Evolutionary conservation across 2,113 vertebrate genomes (phyloP).

Genomic region (Chaetura pelagica): DNA sequence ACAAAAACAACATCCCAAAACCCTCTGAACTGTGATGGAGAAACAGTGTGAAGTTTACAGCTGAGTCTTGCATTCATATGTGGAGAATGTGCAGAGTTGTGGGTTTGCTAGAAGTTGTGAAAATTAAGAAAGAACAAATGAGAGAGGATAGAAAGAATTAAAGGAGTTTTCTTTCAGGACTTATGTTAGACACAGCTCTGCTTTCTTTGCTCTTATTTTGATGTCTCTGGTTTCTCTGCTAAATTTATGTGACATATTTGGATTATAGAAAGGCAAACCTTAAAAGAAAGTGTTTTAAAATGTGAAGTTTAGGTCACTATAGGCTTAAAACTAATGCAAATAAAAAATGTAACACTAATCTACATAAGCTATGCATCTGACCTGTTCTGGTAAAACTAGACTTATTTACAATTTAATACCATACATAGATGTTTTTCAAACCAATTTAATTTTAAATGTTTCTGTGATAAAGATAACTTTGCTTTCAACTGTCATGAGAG

Average conservation of each 20-base stretch:
- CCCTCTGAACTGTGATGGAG: neutral
- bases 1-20: no score
- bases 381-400: slow-evolving; percentile 29
- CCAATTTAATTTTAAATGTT: slow-evolving; percentile 50
- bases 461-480: slow-evolving; percentile 26
- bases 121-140: neutral
- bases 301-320: neutral
- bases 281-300: neutral
- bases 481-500: slow-evolving; percentile 44
- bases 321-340: neutral
- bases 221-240: neutral
- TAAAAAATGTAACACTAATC: neutral
- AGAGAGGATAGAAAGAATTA: neutral
- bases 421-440: slow-evolving; percentile 17
- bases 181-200: neutral
- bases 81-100: neutral
- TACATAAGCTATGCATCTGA: slow-evolving; percentile 25
- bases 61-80: neutral
- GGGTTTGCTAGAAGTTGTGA: neutral
- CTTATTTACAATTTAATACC: slow-evolving; percentile 21
- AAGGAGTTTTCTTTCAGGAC: neutral
- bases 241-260: neutral
- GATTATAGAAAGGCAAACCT: neutral
- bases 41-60: neutral
- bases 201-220: neutral